Evolutionary conservation across 2,797 vertebrate species (phyloP).

Genomic region (Buceros bicornis): DNA sequence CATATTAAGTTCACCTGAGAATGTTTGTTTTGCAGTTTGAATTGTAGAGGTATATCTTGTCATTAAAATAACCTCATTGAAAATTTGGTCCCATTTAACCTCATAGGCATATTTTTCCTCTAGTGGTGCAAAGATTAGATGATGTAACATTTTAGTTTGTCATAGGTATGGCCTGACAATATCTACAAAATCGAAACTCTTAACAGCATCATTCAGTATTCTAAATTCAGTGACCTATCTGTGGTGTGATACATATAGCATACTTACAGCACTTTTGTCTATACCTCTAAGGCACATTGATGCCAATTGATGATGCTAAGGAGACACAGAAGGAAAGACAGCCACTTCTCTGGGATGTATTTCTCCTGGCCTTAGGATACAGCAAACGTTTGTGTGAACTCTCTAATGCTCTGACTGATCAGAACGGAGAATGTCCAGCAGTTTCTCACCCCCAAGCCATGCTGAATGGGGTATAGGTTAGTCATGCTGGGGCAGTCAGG

Average conservation of each 20-base stretch:
- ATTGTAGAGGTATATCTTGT: not conserved
- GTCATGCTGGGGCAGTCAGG: not conserved
- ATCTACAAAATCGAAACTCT: constrained; percentile 15
- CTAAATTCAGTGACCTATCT: constrained; percentile 23
- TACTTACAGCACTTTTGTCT: not conserved
- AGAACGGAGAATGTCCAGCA: not conserved
- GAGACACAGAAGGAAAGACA: not conserved
- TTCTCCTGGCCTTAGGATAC: constrained; percentile 7
- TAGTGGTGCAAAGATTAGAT: constrained; percentile 14
- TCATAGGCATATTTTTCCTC: not conserved
- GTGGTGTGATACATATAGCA: not conserved
- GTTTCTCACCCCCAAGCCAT: not conserved
- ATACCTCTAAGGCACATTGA: not conserved
- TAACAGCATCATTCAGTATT: constrained; percentile 14
- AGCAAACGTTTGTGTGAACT: constrained; percentile 1
- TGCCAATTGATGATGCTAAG: not conserved
- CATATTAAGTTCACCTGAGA: not conserved
- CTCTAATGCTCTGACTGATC: not conserved
- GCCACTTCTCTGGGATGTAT: not conserved
- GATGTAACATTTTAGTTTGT: constrained; percentile 45
- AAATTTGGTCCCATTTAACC: constrained; percentile 22
- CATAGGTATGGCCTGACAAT: constrained; percentile 16
- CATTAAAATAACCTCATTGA: constrained; percentile 4
- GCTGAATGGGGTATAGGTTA: not conserved
- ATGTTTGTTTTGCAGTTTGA: not conserved